Evolutionary conservation across 2,888 invertebrate genomes (phyloP).

Genomic region (Linyphia triangularis): DNA sequence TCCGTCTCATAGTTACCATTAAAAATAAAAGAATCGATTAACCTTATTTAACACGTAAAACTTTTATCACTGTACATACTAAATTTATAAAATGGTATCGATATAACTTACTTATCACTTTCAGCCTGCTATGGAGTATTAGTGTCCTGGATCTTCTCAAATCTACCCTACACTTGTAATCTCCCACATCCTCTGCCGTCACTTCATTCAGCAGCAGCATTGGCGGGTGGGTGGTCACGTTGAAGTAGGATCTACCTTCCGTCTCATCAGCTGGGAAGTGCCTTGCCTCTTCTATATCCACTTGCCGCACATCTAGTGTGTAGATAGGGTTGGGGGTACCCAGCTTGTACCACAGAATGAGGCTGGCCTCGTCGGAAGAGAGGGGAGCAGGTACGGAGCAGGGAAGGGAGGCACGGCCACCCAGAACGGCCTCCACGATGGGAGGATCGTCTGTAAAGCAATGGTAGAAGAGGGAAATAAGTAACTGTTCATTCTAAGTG

Average conservation of each 20-base stretch:
- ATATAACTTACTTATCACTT: slow-evolving; percentile 72
- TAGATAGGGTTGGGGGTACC: slow-evolving; percentile 71
- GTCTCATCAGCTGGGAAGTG: slow-evolving; percentile 68
- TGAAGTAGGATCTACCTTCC: slow-evolving; percentile 51
- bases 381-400: slow-evolving; percentile 62
- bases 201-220: slow-evolving; percentile 49
- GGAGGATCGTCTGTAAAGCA: not conserved
- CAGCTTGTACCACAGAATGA: slow-evolving; percentile 74
- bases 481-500: too few species aligned
- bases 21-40: too few species aligned
- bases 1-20: too few species aligned
- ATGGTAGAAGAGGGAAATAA: too few species aligned
- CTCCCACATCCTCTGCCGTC: slow-evolving; percentile 47
- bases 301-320: slow-evolving; percentile 68
- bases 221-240: slow-evolving; percentile 56
- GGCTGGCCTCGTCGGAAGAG: slow-evolving; percentile 59
- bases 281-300: slow-evolving; percentile 43
- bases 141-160: slow-evolving; percentile 67
- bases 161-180: slow-evolving; percentile 74
- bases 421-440: slow-evolving; percentile 52
- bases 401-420: slow-evolving; percentile 47
- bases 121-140: slow-evolving; percentile 57
- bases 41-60: too few species aligned
- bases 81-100: too few species aligned
- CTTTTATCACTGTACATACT: too few species aligned